Percentiles rank a stretch among this genome's conserved stretches.
Evolutionary conservation across 2,113 vertebrate species (phyloP).

Genomic region (Mellivora capensis): DNA sequence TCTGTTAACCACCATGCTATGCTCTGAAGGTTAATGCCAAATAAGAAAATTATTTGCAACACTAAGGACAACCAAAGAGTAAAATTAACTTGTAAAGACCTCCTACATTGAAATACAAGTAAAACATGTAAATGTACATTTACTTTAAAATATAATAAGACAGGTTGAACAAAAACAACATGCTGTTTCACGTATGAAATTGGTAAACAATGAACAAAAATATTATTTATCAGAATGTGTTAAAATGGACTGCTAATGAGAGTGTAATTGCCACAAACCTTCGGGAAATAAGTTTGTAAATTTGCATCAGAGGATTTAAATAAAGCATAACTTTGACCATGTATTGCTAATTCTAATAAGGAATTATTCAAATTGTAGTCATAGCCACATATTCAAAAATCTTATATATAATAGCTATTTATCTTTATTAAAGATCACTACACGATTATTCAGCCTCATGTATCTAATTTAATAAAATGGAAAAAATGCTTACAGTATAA

Average conservation of each 20-base stretch:
- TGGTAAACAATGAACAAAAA: background rate
- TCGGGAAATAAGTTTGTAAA: background rate
- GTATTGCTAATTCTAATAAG: background rate
- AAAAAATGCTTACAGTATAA: background rate
- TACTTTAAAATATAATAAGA: background rate
- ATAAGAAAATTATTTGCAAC: background rate
- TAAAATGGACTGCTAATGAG: background rate
- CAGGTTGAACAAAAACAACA: background rate
- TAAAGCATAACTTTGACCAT: background rate
- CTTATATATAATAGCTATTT: background rate
- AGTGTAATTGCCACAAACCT: background rate
- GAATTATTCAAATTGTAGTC: background rate
- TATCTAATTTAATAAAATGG: background rate
- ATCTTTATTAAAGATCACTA: background rate
- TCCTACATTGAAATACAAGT: background rate
- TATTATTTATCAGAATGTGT: constrained; percentile 1
- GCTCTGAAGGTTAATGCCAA: background rate
- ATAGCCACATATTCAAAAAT: background rate
- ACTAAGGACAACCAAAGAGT: background rate
- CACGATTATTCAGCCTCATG: background rate
- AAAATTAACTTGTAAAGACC: background rate
- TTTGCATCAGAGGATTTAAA: background rate
- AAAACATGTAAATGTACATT: background rate
- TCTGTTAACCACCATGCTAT: background rate
- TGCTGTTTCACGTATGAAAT: background rate